These are phyloP conservation scores for Cephalopterus ornatus DNA, from an alignment of 2,113 vertebrate genomes.

Conservation along the genomic window DNA sequence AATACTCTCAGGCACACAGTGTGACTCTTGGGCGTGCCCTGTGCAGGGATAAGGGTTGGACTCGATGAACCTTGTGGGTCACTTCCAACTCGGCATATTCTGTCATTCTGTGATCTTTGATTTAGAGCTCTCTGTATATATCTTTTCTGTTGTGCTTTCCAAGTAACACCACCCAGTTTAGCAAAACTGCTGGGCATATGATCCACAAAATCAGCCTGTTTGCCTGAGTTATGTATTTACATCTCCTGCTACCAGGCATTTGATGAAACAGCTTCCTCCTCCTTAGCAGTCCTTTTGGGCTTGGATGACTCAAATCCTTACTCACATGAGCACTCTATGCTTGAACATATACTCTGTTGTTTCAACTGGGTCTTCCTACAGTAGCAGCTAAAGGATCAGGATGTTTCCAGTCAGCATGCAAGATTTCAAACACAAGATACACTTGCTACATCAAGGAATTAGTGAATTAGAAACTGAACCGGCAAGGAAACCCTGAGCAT, in stretches of 20 bases:
- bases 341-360: background rate
- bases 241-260: slow-evolving; percentile 8
- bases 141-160: background rate
- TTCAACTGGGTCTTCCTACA: background rate
- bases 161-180: slow-evolving; percentile 26
- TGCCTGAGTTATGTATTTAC: background rate
- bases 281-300: background rate
- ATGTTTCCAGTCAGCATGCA: background rate
- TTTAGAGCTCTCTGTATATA: background rate
- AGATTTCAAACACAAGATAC: background rate
- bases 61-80: background rate
- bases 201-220: background rate
- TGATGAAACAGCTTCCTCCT: background rate
- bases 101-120: background rate
- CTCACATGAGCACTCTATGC: background rate
- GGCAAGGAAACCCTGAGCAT: background rate
- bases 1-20: background rate
- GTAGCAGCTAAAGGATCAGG: background rate
- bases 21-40: background rate
- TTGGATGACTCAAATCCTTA: background rate
- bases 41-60: background rate
- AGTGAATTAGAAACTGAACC: background rate
- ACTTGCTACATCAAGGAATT: background rate
- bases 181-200: background rate
- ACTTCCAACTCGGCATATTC: background rate